These are phyloP conservation scores for Myiagra hebetior DNA, from an alignment of 2,113 vertebrate genomes.

Conservation along the genomic window DNA sequence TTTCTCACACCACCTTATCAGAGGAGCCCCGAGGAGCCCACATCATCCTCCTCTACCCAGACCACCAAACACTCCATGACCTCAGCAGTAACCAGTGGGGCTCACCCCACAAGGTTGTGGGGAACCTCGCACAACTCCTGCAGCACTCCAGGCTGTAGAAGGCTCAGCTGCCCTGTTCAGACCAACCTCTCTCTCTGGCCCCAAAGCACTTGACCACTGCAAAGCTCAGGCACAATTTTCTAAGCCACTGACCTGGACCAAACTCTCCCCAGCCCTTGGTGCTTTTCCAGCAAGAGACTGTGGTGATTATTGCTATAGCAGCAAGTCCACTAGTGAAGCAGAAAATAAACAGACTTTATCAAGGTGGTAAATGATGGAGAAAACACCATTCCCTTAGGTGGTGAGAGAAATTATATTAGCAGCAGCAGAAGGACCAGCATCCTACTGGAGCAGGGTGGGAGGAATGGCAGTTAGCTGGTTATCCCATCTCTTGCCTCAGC, in stretches of 20 bases:
- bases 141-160: not conserved
- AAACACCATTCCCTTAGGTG: not conserved
- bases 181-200: not conserved
- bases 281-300: not conserved
- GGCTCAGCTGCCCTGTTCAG: not conserved
- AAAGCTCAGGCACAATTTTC: conserved; percentile 26
- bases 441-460: not conserved
- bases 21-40: not conserved
- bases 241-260: conserved; percentile 17
- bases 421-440: not conserved
- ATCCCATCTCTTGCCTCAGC: not conserved
- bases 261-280: not conserved
- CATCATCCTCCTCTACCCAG: not conserved
- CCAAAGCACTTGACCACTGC: not conserved
- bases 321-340: not conserved
- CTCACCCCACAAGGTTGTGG: not conserved
- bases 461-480: not conserved
- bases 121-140: not conserved
- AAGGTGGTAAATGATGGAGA: not conserved
- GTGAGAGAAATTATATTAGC: not conserved
- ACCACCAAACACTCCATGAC: not conserved
- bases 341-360: conserved; percentile 29
- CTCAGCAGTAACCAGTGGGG: not conserved
- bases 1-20: not conserved
- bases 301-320: not conserved